Evolutionary conservation across 2,113 vertebrate species (phyloP).

Genomic region (Jacana jacana): DNA sequence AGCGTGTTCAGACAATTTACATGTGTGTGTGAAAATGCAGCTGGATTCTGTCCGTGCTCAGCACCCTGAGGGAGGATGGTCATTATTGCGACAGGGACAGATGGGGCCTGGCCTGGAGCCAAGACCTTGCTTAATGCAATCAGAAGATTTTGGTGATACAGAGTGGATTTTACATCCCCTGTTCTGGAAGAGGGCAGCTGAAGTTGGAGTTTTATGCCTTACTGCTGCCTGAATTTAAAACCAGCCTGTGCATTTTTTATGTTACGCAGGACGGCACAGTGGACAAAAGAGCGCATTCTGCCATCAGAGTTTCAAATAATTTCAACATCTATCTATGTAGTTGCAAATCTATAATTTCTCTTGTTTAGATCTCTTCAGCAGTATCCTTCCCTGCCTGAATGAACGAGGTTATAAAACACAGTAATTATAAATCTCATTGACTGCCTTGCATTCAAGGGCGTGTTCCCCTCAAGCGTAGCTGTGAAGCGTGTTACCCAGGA

Average conservation of each 20-base stretch:
- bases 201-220: background rate
- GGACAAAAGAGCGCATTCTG: background rate
- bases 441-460: constrained; percentile 47
- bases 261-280: background rate
- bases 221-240: background rate
- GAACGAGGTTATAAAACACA: constrained; percentile 21
- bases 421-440: constrained; percentile 63
- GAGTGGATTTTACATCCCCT: background rate
- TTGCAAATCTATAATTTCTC: background rate
- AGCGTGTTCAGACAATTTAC: background rate
- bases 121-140: background rate
- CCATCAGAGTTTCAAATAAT: background rate
- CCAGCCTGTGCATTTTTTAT: background rate
- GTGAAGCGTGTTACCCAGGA: constrained; percentile 38
- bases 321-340: background rate
- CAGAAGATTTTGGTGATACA: background rate
- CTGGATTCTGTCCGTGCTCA: background rate
- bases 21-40: background rate
- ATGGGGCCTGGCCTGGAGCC: constrained; percentile 28
- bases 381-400: constrained; percentile 36
- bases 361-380: background rate
- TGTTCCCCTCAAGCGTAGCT: constrained; percentile 24
- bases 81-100: constrained; percentile 2
- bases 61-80: background rate
- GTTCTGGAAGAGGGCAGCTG: background rate